Percentiles rank a stretch among this genome's conserved stretches.
phyloP scores from a whole-genome alignment of 1,140 invertebrate species.

The Brachionus sp. region DNA sequence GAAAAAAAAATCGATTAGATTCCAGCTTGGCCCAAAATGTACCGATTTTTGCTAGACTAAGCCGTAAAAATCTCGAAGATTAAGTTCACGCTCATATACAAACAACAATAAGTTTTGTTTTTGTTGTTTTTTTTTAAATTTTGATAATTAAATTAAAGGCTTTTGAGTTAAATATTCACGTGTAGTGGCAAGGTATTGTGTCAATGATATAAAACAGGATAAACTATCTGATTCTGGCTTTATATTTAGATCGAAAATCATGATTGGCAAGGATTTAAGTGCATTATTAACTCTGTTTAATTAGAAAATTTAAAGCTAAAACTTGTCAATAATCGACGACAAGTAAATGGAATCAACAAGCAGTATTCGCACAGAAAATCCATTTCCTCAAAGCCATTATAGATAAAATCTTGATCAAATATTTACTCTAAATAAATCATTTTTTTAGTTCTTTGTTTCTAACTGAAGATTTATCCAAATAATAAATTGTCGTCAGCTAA shows the following conservation, averaged over 20 bases:
- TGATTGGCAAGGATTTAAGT: conserved; percentile 15
- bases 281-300: conserved; percentile 37
- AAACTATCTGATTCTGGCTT: not conserved
- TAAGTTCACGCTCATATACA: not conserved
- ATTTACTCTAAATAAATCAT: conserved; percentile 36
- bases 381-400: conserved; percentile 35
- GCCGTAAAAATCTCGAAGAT: not conserved
- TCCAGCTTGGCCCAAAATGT: not conserved
- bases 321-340: conserved; percentile 19
- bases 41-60: not conserved
- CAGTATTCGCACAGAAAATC: conserved; percentile 30
- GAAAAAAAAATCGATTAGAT: not conserved
- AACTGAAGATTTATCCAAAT: conserved; percentile 31
- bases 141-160: not conserved
- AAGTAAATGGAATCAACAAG: conserved; percentile 38
- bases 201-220: not conserved
- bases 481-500: conserved; percentile 29
- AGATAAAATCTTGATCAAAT: conserved; percentile 43
- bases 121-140: not conserved
- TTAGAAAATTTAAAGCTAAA: conserved; percentile 15
- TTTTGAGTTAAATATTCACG: conserved; percentile 22
- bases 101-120: not conserved
- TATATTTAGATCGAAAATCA: conserved; percentile 10
- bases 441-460: conserved; percentile 38
- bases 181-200: conserved; percentile 5